Percentiles rank a stretch among this genome's conserved stretches.
phyloP scores from a whole-genome alignment of 1,140 invertebrate genomes.

The Drosophila kurseongensis region DNA sequence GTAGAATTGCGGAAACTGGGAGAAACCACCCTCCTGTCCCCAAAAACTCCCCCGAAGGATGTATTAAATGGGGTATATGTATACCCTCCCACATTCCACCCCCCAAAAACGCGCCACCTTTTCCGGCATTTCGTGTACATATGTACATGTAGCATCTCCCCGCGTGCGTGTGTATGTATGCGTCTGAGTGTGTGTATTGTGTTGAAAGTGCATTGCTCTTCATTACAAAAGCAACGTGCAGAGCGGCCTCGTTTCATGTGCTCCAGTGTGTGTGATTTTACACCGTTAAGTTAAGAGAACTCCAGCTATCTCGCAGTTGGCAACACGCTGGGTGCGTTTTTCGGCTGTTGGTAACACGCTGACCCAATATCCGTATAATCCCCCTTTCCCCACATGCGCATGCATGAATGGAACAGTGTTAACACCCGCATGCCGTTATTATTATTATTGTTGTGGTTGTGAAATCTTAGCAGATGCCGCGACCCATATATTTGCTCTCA shows the following conservation, averaged over 20 bases:
- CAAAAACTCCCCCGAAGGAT: conserved; percentile 37
- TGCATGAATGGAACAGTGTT: conserved; percentile 61
- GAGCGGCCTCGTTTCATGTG: conserved; percentile 69
- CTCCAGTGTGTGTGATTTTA: conserved; percentile 48
- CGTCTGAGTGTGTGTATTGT: conserved; percentile 16
- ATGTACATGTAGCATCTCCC: conserved; percentile 38
- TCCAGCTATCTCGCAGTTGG: conserved; percentile 57
- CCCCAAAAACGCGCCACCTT: conserved; percentile 66
- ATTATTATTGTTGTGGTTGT: conserved; percentile 38
- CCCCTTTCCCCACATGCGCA: conserved; percentile 10
- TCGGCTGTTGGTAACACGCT: conserved; percentile 68
- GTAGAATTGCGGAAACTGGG: conserved; percentile 47
- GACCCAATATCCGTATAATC: conserved; percentile 73
- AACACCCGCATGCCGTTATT: conserved; percentile 58
- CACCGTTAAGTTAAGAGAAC: conserved; percentile 51
- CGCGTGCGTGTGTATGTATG: conserved; percentile 42
- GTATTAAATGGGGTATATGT: conserved; percentile 48
- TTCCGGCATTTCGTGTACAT: conserved; percentile 63
- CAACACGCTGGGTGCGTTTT: conserved; percentile 65
- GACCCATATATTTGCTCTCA: conserved; percentile 59
- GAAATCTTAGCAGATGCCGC: conserved; percentile 63
- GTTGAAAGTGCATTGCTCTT: conserved; percentile 71
- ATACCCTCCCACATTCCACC: conserved; percentile 49
- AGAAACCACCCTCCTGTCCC: conserved; percentile 61
- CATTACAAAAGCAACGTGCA: conserved; percentile 67